Evolutionary conservation across 2,113 vertebrate species (phyloP).

Genomic region (Carassius gibelio): DNA sequence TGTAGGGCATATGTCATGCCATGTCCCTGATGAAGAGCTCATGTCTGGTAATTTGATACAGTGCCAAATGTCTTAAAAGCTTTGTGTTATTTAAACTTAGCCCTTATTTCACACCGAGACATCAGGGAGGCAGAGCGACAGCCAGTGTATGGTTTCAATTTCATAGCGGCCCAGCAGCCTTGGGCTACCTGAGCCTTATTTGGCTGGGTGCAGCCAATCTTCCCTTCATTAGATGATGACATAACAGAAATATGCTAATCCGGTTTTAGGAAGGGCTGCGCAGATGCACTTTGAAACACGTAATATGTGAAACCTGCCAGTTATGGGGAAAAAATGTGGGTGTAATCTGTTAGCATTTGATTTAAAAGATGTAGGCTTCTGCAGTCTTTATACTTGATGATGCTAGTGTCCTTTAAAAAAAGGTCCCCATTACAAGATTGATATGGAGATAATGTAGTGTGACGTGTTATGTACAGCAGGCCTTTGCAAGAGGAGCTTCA

Average conservation of each 20-base stretch:
- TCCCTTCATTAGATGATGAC: constrained; percentile 63
- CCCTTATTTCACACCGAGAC: constrained; percentile 59
- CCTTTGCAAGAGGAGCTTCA: constrained; percentile 78
- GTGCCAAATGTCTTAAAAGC: constrained; percentile 64
- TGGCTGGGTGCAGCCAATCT: constrained; percentile 65
- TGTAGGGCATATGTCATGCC: constrained; percentile 29
- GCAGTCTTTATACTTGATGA: constrained; percentile 72
- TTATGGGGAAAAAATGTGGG: not conserved
- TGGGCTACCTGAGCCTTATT: constrained; percentile 74
- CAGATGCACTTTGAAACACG: constrained; percentile 24
- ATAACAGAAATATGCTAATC: constrained; percentile 58
- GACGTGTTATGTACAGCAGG: constrained; percentile 82
- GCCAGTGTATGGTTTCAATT: constrained; percentile 73
- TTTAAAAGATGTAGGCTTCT: constrained; percentile 50
- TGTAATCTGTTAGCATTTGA: constrained; percentile 25
- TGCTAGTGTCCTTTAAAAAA: constrained; percentile 75
- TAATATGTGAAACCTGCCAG: constrained; percentile 31
- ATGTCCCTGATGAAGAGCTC: constrained; percentile 56
- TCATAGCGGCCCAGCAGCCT: constrained; percentile 72
- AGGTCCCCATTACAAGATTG: constrained; percentile 78
- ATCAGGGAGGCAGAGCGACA: constrained; percentile 58
- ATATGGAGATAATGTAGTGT: constrained; percentile 85
- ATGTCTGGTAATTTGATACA: constrained; percentile 55
- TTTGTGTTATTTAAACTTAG: constrained; percentile 66
- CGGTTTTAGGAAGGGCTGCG: constrained; percentile 28